phyloP scores from a whole-genome alignment of 2,113 vertebrate species.

The Rhinoderma darwinii region DNA sequence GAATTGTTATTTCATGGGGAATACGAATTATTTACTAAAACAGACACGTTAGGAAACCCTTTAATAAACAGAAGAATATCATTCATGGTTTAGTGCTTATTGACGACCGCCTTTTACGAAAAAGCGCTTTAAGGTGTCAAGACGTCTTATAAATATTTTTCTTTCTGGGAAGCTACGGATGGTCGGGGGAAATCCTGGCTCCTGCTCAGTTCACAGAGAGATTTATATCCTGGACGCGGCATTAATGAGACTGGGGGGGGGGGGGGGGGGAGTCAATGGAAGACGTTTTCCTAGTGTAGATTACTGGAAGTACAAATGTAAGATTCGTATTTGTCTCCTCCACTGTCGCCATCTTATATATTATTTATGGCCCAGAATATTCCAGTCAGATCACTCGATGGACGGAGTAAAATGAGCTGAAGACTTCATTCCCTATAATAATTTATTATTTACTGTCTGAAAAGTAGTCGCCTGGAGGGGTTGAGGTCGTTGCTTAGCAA shows the following conservation, averaged over 20 bases:
- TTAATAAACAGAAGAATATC: no score
- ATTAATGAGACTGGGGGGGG: background rate
- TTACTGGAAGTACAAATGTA: background rate
- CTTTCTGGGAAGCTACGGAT: background rate
- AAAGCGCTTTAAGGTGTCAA: background rate
- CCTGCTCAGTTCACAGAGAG: background rate
- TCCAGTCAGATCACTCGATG: background rate
- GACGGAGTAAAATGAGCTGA: background rate
- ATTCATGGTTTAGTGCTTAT: no score
- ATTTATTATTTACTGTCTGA: no score
- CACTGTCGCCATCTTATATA: background rate
- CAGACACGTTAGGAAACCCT: no score
- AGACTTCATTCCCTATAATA: background rate
- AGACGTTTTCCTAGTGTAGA: background rate
- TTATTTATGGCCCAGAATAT: background rate
- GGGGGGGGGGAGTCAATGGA: background rate
- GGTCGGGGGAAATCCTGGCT: background rate
- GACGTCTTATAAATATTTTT: background rate
- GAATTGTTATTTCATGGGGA: no score
- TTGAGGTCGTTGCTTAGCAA: no score
- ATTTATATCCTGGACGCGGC: background rate
- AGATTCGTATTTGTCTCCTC: background rate
- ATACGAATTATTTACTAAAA: no score
- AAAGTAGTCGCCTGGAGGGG: no score
- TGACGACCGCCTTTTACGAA: no score